Percentiles rank a stretch among this genome's conserved stretches.
Evolutionary conservation across 2,113 vertebrate species (phyloP).

Genomic region (Acanthisitta chloris): DNA sequence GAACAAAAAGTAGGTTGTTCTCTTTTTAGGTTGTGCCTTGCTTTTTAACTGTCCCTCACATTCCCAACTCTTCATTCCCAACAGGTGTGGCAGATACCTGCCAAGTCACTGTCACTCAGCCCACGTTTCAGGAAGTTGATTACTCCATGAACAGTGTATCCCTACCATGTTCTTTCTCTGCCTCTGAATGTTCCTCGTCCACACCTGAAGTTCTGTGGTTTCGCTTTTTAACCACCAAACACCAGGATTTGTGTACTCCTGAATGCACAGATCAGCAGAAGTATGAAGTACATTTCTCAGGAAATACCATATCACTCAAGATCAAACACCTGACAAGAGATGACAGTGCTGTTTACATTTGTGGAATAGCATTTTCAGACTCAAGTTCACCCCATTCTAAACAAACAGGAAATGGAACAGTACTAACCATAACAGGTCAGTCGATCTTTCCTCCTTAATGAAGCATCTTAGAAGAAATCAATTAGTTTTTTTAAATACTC

Average conservation of each 20-base stretch:
- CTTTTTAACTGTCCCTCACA: neutral
- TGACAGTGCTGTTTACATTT: conserved; percentile 76
- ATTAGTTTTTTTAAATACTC: neutral
- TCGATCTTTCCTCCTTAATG: neutral
- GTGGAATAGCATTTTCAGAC: conserved; percentile 60
- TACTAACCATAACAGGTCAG: conserved; percentile 71
- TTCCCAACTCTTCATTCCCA: neutral
- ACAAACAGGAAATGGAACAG: conserved; percentile 67
- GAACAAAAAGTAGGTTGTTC: neutral
- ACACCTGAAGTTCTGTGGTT: conserved; percentile 64
- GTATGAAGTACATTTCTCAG: neutral
- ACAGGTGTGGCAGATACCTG: conserved; percentile 53
- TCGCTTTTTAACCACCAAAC: conserved; percentile 27
- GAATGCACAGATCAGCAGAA: neutral
- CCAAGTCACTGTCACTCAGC: conserved; percentile 55
- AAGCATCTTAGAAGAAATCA: neutral
- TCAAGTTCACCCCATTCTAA: neutral
- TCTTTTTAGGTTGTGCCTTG: neutral
- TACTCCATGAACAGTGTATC: neutral
- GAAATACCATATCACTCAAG: conserved; percentile 10
- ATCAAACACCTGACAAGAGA: conserved; percentile 31
- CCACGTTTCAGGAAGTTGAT: conserved; percentile 17
- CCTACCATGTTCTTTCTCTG: conserved; percentile 56
- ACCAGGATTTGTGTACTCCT: conserved; percentile 43
- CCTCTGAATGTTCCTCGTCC: neutral